Conservation (phyloP, 2,113 vertebrate genomes). For the Hippopotamus amphibius region DNA sequence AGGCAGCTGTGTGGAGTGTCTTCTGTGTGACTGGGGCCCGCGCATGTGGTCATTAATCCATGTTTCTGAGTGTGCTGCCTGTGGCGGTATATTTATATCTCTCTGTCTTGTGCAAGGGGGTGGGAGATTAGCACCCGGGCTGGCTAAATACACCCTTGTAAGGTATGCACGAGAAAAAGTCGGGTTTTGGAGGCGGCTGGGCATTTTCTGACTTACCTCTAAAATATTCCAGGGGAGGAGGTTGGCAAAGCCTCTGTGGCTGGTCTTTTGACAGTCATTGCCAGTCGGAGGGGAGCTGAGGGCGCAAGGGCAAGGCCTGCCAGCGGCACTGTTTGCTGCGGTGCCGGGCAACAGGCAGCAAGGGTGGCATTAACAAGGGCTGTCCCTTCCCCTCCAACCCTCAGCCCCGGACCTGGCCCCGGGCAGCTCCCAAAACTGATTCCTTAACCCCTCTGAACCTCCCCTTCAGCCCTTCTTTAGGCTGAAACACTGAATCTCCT, state of each 20-base stretch:
- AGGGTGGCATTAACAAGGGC: conserved; percentile 7
- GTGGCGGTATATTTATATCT: conserved; percentile 73
- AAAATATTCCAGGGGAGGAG: conserved; percentile 82
- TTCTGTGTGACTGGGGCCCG: not conserved
- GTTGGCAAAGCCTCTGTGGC: conserved; percentile 76
- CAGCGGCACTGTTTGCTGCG: conserved; percentile 80
- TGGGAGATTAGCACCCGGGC: conserved; percentile 63
- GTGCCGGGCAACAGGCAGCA: conserved; percentile 78
- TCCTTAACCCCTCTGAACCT: not conserved
- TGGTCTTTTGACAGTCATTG: conserved; percentile 68
- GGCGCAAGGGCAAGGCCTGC: conserved; percentile 37
- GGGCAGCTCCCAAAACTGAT: not conserved
- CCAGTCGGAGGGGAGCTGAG: conserved; percentile 70
- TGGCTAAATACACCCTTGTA: conserved; percentile 81
- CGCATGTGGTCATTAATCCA: not conserved
- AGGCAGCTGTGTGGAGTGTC: not conserved
- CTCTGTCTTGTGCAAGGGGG: conserved; percentile 47
- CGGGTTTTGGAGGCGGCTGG: conserved; percentile 54
- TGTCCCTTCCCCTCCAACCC: not conserved
- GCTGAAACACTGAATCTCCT: not conserved
- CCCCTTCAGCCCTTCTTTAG: not conserved
- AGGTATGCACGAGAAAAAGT: conserved; percentile 78
- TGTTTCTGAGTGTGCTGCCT: not conserved
- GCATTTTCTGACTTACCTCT: conserved; percentile 76
- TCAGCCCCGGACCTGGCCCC: not conserved